Evolutionary conservation across 2,113 vertebrate genomes (phyloP).

Genomic region (Athene cunicularia): DNA sequence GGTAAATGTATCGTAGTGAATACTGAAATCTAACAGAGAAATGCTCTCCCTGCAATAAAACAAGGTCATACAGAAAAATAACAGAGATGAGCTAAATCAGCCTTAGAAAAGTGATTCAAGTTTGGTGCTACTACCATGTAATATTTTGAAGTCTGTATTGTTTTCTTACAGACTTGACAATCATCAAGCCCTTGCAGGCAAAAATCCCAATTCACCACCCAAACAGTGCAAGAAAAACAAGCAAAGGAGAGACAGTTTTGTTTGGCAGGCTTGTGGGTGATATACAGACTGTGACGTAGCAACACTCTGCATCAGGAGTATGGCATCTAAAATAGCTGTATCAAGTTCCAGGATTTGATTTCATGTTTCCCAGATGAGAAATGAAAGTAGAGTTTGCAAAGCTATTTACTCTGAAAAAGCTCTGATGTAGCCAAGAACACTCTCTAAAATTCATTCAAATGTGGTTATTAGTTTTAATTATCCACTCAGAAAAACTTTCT

Average conservation of each 20-base stretch:
- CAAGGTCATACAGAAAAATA: not conserved
- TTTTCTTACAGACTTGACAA: not conserved
- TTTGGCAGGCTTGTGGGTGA: not conserved
- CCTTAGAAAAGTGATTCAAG: not conserved
- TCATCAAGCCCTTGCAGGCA: not conserved
- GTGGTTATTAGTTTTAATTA: not conserved
- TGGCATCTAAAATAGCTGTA: not conserved
- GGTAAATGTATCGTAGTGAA: not conserved
- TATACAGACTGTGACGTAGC: not conserved
- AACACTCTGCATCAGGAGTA: not conserved
- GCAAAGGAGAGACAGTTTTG: not conserved
- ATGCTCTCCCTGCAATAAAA: not conserved
- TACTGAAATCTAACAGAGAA: not conserved
- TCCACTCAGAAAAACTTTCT: not conserved
- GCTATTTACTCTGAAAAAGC: not conserved
- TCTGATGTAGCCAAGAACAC: not conserved
- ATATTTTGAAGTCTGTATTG: not conserved
- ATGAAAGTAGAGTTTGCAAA: not conserved
- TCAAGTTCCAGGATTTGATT: not conserved
- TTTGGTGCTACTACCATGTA: not conserved
- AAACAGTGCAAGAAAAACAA: conserved; percentile 18
- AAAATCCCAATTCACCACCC: not conserved
- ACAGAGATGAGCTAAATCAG: not conserved
- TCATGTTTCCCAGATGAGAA: not conserved
- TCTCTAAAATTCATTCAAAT: not conserved